Percentiles rank a stretch among this genome's conserved stretches.
phyloP scores from a whole-genome alignment of 1,140 invertebrate species.

The Lepidurus arcticus region DNA sequence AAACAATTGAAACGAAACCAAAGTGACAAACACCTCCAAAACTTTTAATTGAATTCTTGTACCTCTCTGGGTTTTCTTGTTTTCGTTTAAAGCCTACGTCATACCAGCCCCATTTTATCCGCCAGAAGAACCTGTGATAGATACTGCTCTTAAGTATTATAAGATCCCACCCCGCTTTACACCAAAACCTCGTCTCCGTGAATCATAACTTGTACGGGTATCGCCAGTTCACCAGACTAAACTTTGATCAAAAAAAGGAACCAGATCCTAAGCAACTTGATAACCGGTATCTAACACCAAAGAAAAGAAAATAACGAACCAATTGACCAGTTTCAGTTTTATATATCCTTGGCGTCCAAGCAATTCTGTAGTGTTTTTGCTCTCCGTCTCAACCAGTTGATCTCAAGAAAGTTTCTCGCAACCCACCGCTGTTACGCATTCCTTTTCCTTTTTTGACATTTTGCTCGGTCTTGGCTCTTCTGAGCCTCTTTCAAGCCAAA shows the following conservation, averaged over 20 bases:
- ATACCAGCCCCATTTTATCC: not conserved
- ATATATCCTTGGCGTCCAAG: not conserved
- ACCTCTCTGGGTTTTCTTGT: not conserved
- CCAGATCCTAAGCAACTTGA: too few relatives aligned
- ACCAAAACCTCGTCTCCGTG: not conserved
- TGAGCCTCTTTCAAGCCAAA: not conserved
- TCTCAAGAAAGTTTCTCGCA: not conserved
- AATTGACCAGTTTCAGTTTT: slow-evolving; percentile 6
- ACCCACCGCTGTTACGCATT: not conserved
- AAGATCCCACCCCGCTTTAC: not conserved
- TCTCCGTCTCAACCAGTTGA: not conserved
- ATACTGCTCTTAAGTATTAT: not conserved
- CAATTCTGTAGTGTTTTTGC: not conserved
- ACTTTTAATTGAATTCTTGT: not conserved
- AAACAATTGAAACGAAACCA: not conserved
- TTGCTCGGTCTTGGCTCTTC: not conserved
- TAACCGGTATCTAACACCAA: not conserved
- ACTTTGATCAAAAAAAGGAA: not conserved
- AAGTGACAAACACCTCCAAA: slow-evolving; percentile 6
- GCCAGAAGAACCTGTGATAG: slow-evolving; percentile 7
- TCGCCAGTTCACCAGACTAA: not conserved
- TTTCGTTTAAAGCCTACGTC: not conserved
- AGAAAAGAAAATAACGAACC: not conserved
- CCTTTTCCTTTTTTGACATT: not conserved
- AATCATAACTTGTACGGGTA: not conserved